Base-by-base conservation (phyloP, 1,140 invertebrate genomes). In the Heterodera carotae region DNA sequence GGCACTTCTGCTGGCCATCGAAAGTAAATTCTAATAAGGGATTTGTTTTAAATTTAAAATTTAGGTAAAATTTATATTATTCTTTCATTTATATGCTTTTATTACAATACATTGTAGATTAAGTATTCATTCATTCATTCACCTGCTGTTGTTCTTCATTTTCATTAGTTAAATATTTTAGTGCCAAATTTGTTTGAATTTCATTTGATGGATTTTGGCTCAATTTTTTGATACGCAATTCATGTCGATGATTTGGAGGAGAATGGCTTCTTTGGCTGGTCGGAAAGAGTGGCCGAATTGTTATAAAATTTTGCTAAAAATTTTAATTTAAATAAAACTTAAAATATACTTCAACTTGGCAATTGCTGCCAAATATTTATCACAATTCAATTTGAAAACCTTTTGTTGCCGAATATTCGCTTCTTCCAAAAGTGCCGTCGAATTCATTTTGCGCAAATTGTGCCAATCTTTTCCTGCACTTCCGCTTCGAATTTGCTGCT, bases 211-310 rank as follows among this genome's bases (percentile, higher is more conserved):
- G 1, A 31, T 62, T n/a, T 34, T 64, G 59, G 36, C 15, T 74
- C 36, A 74, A 74, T 62, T 74, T 74, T 74, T 60, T 56, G 59
- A 74, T 74, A 27, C 48, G 36, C 56, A 74, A 74, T 74, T 74
- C 71, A 10, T 36, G 25, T 31, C 71, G 59, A 60, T 18, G 4
- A 8, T 6, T 43, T 22, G 48, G 48, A 53, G 48, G 48, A 53
- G 22, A n/a, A n/a, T n/a, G n/a, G n/a, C n/a, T 12, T 10, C 22
- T 53, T 1, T 12, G 48, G 18, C 48, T 22, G 48, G 12, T 15
- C 18, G 48, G 48, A 22, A 18, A 53, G 22, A 53, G 48, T 22
- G 48, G 12, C 12, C 48, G 33, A 34, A 70, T 70, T 59, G 31
- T 22, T 43, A 70, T 56, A 48, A n/a, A 48, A 70, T 70, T 70